A percentile compares a stretch with the other conserved stretches of the same genome.
Conservation (phyloP, 2,888 invertebrate species). For the Lymantria monacha region DNA sequence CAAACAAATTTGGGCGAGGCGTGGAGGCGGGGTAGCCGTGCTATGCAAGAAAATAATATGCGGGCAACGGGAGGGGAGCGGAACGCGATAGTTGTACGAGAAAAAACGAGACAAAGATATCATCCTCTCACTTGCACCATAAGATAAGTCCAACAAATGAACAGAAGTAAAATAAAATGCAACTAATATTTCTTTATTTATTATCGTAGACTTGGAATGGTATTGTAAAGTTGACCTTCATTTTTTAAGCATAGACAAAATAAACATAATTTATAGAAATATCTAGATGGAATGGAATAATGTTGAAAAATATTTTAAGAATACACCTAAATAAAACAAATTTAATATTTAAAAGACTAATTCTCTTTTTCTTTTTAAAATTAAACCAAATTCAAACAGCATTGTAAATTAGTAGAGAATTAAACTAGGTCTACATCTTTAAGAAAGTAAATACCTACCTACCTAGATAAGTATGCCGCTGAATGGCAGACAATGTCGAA, state of each 20-base stretch:
- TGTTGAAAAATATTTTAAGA: no score
- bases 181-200: conserved; percentile 60
- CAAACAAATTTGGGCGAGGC: conserved; percentile 57
- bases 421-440: no score
- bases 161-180: conserved; percentile 70
- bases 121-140: conserved; percentile 37
- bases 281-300: conserved; percentile 16
- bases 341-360: no score
- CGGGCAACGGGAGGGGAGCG: conserved; percentile 44
- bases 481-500: no score
- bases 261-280: conserved; percentile 19
- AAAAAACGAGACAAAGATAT: conserved; percentile 38
- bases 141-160: conserved; percentile 55
- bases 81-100: conserved; percentile 26
- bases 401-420: no score
- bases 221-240: conserved; percentile 56
- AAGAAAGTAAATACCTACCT: no score
- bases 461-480: no score
- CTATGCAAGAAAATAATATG: conserved; percentile 63
- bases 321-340: no score
- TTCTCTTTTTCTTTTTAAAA: no score
- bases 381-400: no score
- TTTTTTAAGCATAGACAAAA: conserved; percentile 27
- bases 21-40: conserved; percentile 71
- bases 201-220: conserved; percentile 47